phyloP scores from a whole-genome alignment of 2,113 vertebrate species.

The Pteronura brasiliensis region DNA sequence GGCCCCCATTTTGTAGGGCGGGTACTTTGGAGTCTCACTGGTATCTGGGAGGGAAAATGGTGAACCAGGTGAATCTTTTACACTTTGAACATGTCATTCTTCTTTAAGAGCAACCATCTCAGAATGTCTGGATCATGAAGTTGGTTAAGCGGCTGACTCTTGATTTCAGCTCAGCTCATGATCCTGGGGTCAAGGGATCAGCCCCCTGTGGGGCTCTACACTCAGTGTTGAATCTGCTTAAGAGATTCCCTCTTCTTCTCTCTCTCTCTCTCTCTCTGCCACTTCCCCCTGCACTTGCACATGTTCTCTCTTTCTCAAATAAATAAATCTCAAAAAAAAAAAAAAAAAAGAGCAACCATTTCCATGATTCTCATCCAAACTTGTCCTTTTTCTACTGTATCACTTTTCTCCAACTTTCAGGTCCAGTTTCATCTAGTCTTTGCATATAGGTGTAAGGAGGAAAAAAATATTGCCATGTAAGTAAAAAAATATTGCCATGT shows the following conservation, averaged over 20 bases:
- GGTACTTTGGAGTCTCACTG: background rate
- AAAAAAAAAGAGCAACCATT: no score
- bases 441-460: no score
- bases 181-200: background rate
- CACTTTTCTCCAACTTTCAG: background rate
- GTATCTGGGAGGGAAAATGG: background rate
- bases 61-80: background rate
- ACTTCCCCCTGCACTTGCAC: no score
- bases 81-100: background rate
- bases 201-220: no score
- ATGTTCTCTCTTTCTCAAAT: no score
- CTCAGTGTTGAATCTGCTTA: no score
- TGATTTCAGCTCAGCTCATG: background rate
- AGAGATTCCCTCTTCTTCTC: no score
- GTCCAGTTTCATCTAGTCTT: background rate
- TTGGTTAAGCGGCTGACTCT: background rate
- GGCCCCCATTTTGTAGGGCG: no score
- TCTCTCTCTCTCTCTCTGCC: no score
- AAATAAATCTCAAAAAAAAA: no score
- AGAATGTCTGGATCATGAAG: background rate
- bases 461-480: background rate
- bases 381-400: background rate
- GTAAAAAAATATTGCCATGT: background rate
- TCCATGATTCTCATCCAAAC: background rate
- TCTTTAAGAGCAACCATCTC: background rate